Percentiles rank a stretch among this genome's conserved stretches.
Evolutionary conservation across 2,888 invertebrate genomes (phyloP).

Genomic region (Eupithecia subfuscata): DNA sequence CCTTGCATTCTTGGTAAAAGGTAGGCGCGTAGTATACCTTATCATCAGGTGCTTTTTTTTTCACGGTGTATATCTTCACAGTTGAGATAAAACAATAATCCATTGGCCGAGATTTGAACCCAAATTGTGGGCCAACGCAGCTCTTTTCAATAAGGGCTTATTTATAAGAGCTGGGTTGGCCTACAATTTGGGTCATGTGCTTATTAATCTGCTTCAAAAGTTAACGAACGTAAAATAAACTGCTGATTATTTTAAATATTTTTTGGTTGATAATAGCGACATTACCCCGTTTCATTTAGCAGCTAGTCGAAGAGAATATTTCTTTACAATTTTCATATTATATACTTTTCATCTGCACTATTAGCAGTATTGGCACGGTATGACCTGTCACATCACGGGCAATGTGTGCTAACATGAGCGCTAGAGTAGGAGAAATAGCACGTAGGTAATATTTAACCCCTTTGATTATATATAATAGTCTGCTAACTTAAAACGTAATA

Average conservation of each 20-base stretch:
- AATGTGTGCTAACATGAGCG: background rate
- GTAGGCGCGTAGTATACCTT: background rate
- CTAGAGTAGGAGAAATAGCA: too few species aligned
- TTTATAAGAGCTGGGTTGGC: too few species aligned
- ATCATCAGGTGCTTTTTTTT: background rate
- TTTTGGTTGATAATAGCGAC: background rate
- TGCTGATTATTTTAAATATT: background rate
- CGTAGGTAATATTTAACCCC: too few species aligned
- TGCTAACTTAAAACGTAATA: too few species aligned
- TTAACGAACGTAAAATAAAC: background rate
- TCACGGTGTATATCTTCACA: background rate
- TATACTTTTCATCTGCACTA: background rate
- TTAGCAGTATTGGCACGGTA: background rate
- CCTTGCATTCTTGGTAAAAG: background rate
- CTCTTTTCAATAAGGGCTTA: too few species aligned
- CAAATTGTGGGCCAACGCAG: background rate
- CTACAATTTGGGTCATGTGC: background rate
- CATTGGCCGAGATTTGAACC: background rate
- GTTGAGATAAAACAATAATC: background rate
- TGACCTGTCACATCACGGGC: background rate
- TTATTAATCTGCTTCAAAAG: background rate
- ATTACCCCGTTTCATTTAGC: background rate
- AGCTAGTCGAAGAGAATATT: background rate
- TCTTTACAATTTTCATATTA: background rate
- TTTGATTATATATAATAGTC: too few species aligned